Evolutionary conservation across 30 jellyfish, hydroid and myxozoan species (phyloP).

Genomic region (Mastigias papua): DNA sequence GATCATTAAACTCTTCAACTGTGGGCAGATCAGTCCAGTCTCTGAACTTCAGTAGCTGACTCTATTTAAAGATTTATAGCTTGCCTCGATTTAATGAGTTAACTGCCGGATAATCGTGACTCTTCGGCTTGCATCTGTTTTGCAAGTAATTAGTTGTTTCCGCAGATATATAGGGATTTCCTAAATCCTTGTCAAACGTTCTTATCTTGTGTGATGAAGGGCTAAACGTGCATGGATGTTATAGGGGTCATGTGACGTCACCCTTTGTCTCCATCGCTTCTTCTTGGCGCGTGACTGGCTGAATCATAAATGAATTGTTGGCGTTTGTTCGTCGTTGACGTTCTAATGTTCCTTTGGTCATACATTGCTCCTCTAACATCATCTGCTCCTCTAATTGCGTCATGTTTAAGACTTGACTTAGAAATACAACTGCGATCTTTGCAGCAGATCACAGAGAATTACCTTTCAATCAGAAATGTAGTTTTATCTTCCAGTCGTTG

Average conservation of each 20-base stretch:
- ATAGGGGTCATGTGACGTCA: not conserved
- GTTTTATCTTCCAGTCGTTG: too few species aligned
- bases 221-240: not conserved
- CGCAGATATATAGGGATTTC: not conserved
- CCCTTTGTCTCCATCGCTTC: not conserved
- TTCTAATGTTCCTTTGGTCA: too few species aligned
- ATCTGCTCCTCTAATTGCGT: too few species aligned
- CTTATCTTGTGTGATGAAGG: constrained; percentile 8
- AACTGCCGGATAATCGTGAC: not conserved
- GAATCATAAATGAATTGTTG: not conserved
- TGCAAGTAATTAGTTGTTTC: not conserved
- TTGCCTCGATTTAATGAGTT: not conserved
- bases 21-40: not conserved
- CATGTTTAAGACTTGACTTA: too few species aligned
- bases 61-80: not conserved
- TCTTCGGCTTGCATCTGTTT: not conserved
- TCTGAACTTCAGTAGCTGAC: not conserved
- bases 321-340: not conserved
- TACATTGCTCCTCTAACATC: too few species aligned
- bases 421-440: too few species aligned
- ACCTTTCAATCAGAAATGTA: too few species aligned
- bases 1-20: not conserved
- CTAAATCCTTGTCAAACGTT: constrained; percentile 6
- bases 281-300: too few species aligned
- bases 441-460: too few species aligned